Conservation (phyloP, 2,888 invertebrate species). For the Synanthedon vespiformis region DNA sequence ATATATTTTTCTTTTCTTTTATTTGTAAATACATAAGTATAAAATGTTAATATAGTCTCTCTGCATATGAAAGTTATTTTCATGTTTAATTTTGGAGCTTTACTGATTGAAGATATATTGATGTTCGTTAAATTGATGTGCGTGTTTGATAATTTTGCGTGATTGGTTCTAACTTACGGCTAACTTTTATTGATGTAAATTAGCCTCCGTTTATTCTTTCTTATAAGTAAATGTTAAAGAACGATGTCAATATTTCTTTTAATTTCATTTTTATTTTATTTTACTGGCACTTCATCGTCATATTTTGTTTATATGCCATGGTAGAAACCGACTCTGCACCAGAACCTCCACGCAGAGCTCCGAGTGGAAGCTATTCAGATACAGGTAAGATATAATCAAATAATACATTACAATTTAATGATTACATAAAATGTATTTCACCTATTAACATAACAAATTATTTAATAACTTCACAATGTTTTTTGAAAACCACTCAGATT, state of each 20-base stretch:
- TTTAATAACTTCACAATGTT: not conserved
- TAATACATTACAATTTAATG: constrained; percentile 10
- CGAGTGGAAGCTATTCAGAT: constrained; percentile 65
- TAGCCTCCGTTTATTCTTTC: not conserved
- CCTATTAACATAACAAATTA: not conserved
- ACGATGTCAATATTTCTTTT: constrained; percentile 18
- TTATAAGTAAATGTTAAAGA: not conserved
- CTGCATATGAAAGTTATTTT: constrained; percentile 8
- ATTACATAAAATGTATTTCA: not conserved
- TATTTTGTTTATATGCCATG: constrained; percentile 14
- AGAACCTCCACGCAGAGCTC: constrained; percentile 73
- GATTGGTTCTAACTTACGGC: constrained; percentile 12
- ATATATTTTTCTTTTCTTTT: constrained; percentile 16
- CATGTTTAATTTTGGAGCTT: constrained; percentile 55
- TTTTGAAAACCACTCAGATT: constrained; percentile 7
- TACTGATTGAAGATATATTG: constrained; percentile 36
- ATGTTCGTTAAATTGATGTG: constrained; percentile 29
- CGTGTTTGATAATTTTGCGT: constrained; percentile 30
- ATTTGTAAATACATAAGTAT: constrained; percentile 12
- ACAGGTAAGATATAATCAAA: constrained; percentile 56
- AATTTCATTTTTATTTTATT: constrained; percentile 9
- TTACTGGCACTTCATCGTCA: constrained; percentile 4
- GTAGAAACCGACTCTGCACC: constrained; percentile 74
- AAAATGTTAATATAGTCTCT: constrained; percentile 15
- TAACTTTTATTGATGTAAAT: constrained; percentile 8